Evolutionary conservation across 92 coral and sea anemone species (phyloP).

Genomic region (Epizoanthus ramosus): DNA sequence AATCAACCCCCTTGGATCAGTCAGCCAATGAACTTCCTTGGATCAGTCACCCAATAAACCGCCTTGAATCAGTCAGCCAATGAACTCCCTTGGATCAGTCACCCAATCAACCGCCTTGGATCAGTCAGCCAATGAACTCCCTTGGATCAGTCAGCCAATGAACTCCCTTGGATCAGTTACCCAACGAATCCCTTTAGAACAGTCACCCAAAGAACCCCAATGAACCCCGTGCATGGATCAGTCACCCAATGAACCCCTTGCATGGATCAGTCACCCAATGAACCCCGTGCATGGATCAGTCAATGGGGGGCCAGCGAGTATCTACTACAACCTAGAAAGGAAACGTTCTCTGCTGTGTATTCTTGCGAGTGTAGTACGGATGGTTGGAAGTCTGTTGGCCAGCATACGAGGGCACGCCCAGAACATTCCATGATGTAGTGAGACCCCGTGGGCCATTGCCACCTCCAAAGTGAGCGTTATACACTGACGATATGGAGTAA

Average conservation of each 20-base stretch:
- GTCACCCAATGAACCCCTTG: no score
- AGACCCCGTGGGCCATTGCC: constrained; percentile 48
- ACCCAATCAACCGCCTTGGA: no score
- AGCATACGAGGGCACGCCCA: constrained; percentile 75
- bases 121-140: no score
- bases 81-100: no score
- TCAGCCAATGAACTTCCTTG: no score
- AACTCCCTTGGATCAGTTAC: no score
- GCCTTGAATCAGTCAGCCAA: no score
- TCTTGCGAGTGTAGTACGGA: constrained; percentile 25
- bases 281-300: background rate
- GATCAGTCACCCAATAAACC: no score
- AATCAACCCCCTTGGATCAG: no score
- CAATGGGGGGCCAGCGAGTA: background rate
- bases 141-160: no score
- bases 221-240: no score
- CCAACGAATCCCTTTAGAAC: background rate
- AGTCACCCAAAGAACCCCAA: no score
- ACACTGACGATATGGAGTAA: constrained; percentile 73
- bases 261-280: background rate
- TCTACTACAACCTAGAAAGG: constrained; percentile 29
- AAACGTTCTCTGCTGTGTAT: constrained; percentile 38
- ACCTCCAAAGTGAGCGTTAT: constrained; percentile 58
- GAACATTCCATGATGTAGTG: constrained; percentile 93
- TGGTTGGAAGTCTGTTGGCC: constrained; percentile 27